Base-by-base conservation (phyloP, 2,888 invertebrate species). In the Aleiodes alternator region DNA sequence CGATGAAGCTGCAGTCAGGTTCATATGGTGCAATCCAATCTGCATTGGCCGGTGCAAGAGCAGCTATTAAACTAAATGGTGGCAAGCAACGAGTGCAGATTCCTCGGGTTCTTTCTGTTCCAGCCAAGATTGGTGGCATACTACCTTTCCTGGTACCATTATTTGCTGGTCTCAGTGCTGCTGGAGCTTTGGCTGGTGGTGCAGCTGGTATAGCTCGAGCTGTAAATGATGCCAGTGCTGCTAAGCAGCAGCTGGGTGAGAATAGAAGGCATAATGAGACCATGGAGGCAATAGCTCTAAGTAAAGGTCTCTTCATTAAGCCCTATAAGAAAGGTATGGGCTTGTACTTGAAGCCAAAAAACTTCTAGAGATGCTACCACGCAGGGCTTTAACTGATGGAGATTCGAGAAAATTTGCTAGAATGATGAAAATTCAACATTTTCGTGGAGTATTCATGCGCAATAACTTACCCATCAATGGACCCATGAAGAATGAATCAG, bases 201-300 rank as follows among this genome's bases (percentile, higher is more conserved):
- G 85, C 85, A 55, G 80, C 85, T 12, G 84, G 84, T 68, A 83
- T 89, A 43, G 82, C 83, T 4, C 87, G 84, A 72, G 83, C 87
- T 16, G 81, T 86, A n/a, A 86, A 84, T 77, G 81, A 86, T 59
- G 81, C 84, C 6, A 86, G 84, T 78, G 74, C 73, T 66, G 86
- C 85, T 14, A 78, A 82, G 80, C 77, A 84, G 76, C 74, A 84
- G 72, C 78, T 85, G 59, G 76, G 79, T 14, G 87, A 88, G 80
- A 80, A 76, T 23, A 66, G 81, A 55, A 78, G 86, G 5, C 87
- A 87, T 79, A 89, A 88, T 79, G 75, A 81, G 78, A 79, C 78
- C 43, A 43, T 43, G 43, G 9, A 43, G 43, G 43, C 43, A 8
- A 43, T 43, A 43, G 43, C 43, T 43, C 43, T 43, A 7, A 9